These are phyloP conservation scores for Podargus strigoides DNA, from an alignment of 2,797 vertebrate species.

Conservation along the genomic window DNA sequence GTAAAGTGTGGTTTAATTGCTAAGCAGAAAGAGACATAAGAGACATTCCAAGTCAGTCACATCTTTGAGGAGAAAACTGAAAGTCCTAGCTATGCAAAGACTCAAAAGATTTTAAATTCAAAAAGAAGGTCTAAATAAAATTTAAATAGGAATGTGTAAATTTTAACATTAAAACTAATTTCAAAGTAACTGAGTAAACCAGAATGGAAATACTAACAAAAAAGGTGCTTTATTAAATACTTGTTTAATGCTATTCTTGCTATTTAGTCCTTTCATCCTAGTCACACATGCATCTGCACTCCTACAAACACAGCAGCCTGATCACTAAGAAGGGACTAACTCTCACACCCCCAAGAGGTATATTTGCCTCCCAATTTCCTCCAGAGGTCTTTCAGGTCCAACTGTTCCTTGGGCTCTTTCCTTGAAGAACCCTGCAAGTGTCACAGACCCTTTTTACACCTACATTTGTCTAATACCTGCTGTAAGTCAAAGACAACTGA, in stretches of 20 bases:
- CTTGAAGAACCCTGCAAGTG: not conserved
- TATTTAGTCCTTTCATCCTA: not conserved
- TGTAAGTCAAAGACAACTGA: not conserved
- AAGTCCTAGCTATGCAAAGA: not conserved
- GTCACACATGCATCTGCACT: fast-evolving
- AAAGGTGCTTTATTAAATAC: not conserved
- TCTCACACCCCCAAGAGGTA: fast-evolving
- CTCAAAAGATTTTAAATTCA: not conserved
- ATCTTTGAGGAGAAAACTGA: not conserved
- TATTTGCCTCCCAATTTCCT: not conserved
- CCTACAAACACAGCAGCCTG: not conserved
- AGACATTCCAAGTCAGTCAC: not conserved
- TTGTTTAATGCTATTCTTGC: not conserved
- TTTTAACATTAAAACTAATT: not conserved
- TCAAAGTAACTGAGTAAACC: not conserved
- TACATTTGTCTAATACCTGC: not conserved
- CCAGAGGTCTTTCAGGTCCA: not conserved
- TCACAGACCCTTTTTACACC: not conserved
- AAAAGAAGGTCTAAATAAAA: not conserved
- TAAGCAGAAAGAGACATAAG: not conserved
- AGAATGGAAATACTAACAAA: not conserved
- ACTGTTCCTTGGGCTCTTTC: not conserved
- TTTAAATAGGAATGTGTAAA: not conserved
- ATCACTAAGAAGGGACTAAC: not conserved
- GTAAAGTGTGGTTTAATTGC: not conserved